Evolutionary conservation across 2,888 invertebrate genomes (phyloP), one percentile per base, ranked within the genome.

Genomic region (Amaurobius ferox): DNA sequence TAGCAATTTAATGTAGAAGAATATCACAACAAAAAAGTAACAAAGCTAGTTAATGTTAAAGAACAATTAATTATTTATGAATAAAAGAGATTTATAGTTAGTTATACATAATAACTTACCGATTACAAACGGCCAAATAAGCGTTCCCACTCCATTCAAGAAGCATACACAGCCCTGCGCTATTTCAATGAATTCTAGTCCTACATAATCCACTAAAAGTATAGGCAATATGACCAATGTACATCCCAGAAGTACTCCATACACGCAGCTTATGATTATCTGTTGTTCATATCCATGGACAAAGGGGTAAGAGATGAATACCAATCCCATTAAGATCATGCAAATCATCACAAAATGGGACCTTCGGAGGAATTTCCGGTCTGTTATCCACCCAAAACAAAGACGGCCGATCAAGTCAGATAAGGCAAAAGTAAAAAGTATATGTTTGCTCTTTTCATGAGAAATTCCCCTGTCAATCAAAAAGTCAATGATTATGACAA

Each of bases 401-500:
- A 88, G 48, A 13, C 88, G 68, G 16, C 89, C 88, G 1, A 89
- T 39, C 16, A 89, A 71, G 64, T 89, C 89, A 0, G 81, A 78
- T 16, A 74, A 28, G 28, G 88, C 78, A 39, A 88, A 88, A 0
- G 66, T 64, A 13, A 83, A 80, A 7, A 89, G 26, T 11, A 89
- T 35, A 26, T 78, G 64, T 11, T 87, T 88, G 9, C 88, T 79
- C 16, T 79, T 32, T 6, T 30, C 23, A 16, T 67, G 35, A 3
- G 76, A 29, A 16, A 88, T 40, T 13, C 87, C 87, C 29, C 70
- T 62, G 48, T 89, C 89, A 7, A 87, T 61, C 0, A 74, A 72
- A 44, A 74, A 88, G 40, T 88, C 88, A 39, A 88, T 62, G 32
- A 89, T 79, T 77, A 89, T 79, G 73, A 87, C 87, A n/a, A 79